Evolutionary conservation across 2,888 invertebrate genomes (phyloP), one percentile per base, ranked within the genome.

Genomic region (Kryphioiulus occultus): DNA sequence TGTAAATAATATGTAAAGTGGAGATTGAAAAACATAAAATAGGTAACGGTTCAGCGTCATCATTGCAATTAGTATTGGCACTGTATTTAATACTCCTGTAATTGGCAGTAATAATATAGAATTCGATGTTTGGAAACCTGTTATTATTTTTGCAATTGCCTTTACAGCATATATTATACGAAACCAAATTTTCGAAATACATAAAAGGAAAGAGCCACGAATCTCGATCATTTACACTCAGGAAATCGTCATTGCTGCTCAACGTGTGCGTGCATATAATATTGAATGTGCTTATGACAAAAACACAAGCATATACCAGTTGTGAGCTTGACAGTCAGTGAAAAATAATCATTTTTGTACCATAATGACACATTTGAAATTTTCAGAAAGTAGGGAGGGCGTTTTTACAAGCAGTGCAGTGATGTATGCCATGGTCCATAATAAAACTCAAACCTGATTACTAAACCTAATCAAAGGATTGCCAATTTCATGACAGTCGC

Each of bases 211-310:
- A n/a, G n/a, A n/a, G n/a, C n/a, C n/a, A 78, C 26, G 78, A n/a
- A n/a, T 26, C 78, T 78, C 30, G 30, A 78, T 30, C 78, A 78
- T 17, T 78, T 78, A n/a, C n/a, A n/a, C 30, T 30, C 12, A 4
- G 30, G 78, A 78, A 32, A 9, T 5, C 17, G 30, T 5, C 2
- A 78, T 78, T 30, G 78, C 17, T 32, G 30, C 12, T 78, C 78
- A 78, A 26, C 26, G 78, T 78, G 78, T 30, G 78, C 78, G 78
- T 78, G 26, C 78, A 78, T 78, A 68, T 32, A 78, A 68, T 26
- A 68, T 78, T 78, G 26, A 12, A 15, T 78, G 78, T 30, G 30
- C 78, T 12, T 26, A 17, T 30, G 15, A 30, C 78, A 78, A 78
- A 12, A 22, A 26, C 22, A 12, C 30, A 78, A 78, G 12, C 5